These are phyloP conservation scores for Diplosoma virens DNA, from an alignment of 23 tunicate genomes.

Conservation along the genomic window DNA sequence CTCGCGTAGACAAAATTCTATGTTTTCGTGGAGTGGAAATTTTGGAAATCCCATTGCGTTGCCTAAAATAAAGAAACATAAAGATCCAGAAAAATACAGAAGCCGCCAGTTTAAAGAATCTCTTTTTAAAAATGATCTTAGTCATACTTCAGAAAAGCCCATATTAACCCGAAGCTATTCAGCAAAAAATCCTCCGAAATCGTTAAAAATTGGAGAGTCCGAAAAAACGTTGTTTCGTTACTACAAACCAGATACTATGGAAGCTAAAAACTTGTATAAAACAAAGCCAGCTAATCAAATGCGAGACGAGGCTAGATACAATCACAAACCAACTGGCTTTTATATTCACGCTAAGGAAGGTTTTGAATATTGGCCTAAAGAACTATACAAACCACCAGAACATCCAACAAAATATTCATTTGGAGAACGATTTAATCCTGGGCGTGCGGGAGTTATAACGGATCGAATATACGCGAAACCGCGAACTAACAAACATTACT, in stretches of 20 bases:
- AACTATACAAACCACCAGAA: constrained; percentile 52
- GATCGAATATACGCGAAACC: constrained; percentile 84
- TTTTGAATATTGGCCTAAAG: constrained; percentile 80
- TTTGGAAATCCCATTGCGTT: constrained; percentile 77
- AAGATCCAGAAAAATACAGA: constrained; percentile 70
- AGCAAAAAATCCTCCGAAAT: too few relatives aligned
- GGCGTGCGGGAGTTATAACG: constrained; percentile 72
- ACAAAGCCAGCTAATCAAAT: not conserved
- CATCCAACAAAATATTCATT: constrained; percentile 75
- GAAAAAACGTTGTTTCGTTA: not conserved
- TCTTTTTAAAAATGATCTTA: not conserved
- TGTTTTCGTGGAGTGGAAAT: constrained; percentile 72
- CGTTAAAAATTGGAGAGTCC: too few relatives aligned
- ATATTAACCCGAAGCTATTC: too few relatives aligned
- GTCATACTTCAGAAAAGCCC: not conserved
- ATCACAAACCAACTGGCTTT: constrained; percentile 64
- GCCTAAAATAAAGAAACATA: constrained; percentile 75
- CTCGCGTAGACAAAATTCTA: not conserved
- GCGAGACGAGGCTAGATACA: not conserved
- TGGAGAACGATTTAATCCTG: constrained; percentile 74
- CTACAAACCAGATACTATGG: not conserved
- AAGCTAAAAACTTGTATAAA: too few relatives aligned
- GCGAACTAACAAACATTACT: constrained; percentile 73
- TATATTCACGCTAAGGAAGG: constrained; percentile 87
- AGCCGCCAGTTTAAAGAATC: constrained; percentile 51